phyloP scores from a whole-genome alignment of 2,113 vertebrate species.

The Clinocottus analis region DNA sequence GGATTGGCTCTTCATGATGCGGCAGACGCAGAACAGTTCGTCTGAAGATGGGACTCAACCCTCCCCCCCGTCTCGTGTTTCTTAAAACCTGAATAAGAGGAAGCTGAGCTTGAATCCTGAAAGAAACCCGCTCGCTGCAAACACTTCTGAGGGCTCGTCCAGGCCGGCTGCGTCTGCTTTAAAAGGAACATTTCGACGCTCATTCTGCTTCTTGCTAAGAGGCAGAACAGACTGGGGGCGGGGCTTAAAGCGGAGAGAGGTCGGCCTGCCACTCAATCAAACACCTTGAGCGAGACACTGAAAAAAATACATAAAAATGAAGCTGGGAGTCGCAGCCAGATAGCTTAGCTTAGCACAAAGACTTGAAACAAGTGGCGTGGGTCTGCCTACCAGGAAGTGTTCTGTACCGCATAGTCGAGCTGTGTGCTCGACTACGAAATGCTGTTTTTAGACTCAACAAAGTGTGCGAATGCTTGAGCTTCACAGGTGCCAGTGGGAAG shows the following conservation, averaged over 20 bases:
- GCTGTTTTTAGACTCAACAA: neutral
- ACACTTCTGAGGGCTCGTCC: neutral
- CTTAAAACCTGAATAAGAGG: slow-evolving; percentile 22
- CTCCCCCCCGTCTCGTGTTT: neutral
- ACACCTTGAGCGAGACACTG: no score
- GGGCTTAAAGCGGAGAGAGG: no score
- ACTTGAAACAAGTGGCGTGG: neutral
- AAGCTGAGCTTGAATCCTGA: slow-evolving; percentile 6
- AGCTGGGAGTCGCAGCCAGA: neutral
- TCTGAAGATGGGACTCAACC: neutral
- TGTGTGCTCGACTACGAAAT: no score
- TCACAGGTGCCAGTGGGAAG: neutral
- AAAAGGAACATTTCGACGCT: neutral
- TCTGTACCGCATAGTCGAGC: no score
- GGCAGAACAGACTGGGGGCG: no score
- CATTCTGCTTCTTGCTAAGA: neutral
- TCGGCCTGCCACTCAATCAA: no score
- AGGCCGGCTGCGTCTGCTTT: neutral
- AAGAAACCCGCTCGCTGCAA: slow-evolving; percentile 1
- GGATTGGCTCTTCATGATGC: neutral
- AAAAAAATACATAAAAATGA: neutral
- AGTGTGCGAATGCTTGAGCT: neutral
- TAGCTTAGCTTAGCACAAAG: slow-evolving; percentile 12
- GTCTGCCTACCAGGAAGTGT: neutral
- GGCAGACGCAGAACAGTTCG: neutral